Percentiles rank a stretch among this genome's conserved stretches.
phyloP scores from a whole-genome alignment of 2,797 vertebrate genomes.

The Serranus cabrilla region DNA sequence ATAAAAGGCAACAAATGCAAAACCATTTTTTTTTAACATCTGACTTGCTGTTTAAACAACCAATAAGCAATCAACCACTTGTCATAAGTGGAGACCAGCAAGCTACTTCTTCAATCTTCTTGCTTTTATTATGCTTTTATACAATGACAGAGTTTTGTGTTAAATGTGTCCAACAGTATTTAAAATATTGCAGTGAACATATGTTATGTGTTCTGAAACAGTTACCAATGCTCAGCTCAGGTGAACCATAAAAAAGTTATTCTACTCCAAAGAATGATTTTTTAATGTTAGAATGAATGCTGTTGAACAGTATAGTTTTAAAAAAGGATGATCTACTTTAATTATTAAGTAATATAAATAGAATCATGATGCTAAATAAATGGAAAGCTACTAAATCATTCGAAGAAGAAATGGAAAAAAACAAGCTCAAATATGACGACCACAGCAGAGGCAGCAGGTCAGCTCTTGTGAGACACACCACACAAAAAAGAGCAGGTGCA shows the following conservation, averaged over 20 bases:
- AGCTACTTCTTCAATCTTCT: not conserved
- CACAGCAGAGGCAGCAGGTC: not conserved
- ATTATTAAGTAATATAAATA: not conserved
- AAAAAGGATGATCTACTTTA: not conserved
- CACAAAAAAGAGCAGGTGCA: not conserved
- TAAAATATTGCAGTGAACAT: too few relatives aligned
- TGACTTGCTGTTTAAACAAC: slow-evolving; percentile 12
- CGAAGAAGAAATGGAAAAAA: not conserved
- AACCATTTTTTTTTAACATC: not conserved
- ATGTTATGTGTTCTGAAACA: not conserved
- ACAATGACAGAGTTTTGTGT: too few relatives aligned
- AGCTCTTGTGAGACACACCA: not conserved
- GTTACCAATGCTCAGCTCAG: not conserved
- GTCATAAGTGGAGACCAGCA: not conserved
- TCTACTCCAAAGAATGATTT: not conserved
- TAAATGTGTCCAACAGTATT: too few relatives aligned
- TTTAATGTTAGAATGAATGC: not conserved
- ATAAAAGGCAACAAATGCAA: not conserved
- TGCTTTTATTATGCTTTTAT: too few relatives aligned
- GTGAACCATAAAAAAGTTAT: not conserved
- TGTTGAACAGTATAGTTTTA: not conserved
- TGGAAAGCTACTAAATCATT: not conserved
- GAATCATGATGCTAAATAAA: not conserved
- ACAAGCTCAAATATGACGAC: not conserved
- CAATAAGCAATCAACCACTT: slow-evolving; percentile 16